Percentiles rank a stretch among this genome's conserved stretches.
These are phyloP conservation scores for Tetropium fuscum DNA, from an alignment of 2,888 invertebrate genomes.

Conservation along the genomic window DNA sequence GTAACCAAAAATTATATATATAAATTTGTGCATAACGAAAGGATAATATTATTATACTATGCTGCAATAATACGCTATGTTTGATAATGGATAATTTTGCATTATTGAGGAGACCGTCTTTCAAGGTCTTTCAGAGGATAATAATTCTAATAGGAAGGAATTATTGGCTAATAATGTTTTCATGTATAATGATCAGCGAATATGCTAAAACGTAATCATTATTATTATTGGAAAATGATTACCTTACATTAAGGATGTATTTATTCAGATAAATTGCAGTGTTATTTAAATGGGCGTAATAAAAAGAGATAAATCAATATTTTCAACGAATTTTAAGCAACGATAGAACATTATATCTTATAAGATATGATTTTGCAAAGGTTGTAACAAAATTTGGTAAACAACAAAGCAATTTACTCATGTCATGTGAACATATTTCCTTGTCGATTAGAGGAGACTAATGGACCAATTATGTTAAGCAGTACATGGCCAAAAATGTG, in stretches of 20 bases:
- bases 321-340: not conserved
- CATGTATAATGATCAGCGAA: too few species aligned
- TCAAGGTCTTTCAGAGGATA: not conserved
- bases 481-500: too few species aligned
- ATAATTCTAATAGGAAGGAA: not conserved
- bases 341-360: not conserved
- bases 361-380: not conserved
- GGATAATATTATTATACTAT: too few species aligned
- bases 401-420: not conserved
- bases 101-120: too few species aligned
- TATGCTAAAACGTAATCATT: too few species aligned
- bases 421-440: not conserved
- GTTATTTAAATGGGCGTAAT: slow-evolving; percentile 11
- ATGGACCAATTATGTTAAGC: too few species aligned
- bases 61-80: too few species aligned
- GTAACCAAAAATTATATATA: too few species aligned
- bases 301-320: not conserved
- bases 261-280: slow-evolving; percentile 7
- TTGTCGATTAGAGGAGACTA: too few species aligned
- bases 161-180: too few species aligned
- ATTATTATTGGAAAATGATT: not conserved
- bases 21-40: too few species aligned
- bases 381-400: not conserved
- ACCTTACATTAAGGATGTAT: slow-evolving; percentile 4
- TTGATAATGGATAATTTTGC: too few species aligned